phyloP scores from a whole-genome alignment of 2,113 vertebrate genomes.

The Lepus americanus region DNA sequence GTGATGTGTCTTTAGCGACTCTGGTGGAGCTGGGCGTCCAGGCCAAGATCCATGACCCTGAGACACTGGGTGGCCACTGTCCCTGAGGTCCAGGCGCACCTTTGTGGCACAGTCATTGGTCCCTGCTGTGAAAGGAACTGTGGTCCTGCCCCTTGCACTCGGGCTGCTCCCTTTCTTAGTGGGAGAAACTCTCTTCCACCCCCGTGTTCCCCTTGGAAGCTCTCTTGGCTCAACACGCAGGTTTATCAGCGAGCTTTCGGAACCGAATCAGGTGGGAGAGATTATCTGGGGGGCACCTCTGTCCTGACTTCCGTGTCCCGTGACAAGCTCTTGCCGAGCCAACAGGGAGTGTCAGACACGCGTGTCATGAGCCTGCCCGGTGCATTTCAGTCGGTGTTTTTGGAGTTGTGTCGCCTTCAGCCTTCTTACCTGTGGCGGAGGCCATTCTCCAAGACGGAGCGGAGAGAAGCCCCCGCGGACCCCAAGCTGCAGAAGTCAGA shows the following conservation, averaged over 20 bases:
- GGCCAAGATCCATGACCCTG: accelerated
- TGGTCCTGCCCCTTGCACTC: accelerated
- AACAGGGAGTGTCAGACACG: accelerated
- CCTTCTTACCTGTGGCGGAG: neutral
- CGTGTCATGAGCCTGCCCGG: neutral
- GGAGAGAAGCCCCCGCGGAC: neutral
- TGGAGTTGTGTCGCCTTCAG: neutral
- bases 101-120: neutral
- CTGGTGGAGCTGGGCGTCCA: neutral
- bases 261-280: neutral
- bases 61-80: accelerated
- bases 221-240: neutral
- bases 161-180: neutral
- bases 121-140: accelerated
- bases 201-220: neutral
- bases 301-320: neutral
- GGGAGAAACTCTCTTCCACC: neutral
- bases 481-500: neutral
- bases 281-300: neutral
- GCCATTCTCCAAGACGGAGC: neutral
- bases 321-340: neutral
- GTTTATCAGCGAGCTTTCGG: neutral
- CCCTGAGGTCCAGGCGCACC: neutral
- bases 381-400: neutral
- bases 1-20: neutral